Evolutionary conservation across 64 coral and sea anemone genomes (phyloP), one percentile per base, ranked within the genome.

Genomic region (Hydrozoanthus tunicans): DNA sequence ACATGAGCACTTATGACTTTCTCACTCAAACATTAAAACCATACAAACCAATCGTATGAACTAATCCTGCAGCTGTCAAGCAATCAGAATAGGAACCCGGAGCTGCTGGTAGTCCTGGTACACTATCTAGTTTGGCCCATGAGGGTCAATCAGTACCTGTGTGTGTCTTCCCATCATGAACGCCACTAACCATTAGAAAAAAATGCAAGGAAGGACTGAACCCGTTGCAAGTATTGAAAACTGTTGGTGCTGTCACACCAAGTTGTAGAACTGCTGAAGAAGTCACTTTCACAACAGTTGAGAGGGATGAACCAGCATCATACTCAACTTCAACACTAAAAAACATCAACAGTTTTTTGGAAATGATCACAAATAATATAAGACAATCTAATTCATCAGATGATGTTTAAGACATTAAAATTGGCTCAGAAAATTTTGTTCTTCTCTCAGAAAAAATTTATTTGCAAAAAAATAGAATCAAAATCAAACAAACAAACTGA

Each of bases 171-270:
- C 68, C 68, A 23, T 24, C 68, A 17, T 23, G 6, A 43, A 43
- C 32, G 32, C 68, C 68, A 70, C 17, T 43, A 70, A 23, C 63
- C n/a, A 6, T 70, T 7, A 70, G 3, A 70, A 23, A 26, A 24
- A 70, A 13, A 52, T n/a, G 20, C 26, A 70, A 23, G 25, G 25
- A 26, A 23, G 68, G 7, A 7, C 7, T 23, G n/a, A 23, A 23
- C 68, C 20, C 68, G 7, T 15, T n/a, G n/a, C 17, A 76, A n/a
- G 20, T 51, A 76, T 20, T n/a, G 32, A 76, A 75, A 76, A 76
- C 73, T 76, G 73, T 76, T 76, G 73, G 73, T 51, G 73, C 73
- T 76, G 32, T 76, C 32, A 76, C 73, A 53, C 32, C 26, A 76
- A 76, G 20, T 0, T 75, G 72, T 75, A 52, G 13, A 75, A 75